Base-by-base conservation (phyloP, 2,888 invertebrate species). In the Brenthis ino region DNA sequence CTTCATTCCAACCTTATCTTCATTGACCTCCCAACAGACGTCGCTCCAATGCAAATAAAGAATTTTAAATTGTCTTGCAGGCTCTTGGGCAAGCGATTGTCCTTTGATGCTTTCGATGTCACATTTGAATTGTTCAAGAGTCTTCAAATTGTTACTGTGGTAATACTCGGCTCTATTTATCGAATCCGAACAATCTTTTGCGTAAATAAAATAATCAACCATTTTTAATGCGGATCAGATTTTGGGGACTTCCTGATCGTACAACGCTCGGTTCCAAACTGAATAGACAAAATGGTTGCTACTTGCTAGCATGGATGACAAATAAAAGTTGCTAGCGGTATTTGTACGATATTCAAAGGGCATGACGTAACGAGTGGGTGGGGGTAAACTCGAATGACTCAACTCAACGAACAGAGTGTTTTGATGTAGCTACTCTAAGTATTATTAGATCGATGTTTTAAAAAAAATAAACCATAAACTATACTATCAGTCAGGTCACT, bases 41-140 rank as follows among this genome's bases (percentile, higher is more conserved):
- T 73, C 3, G 4, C 79, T 77, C 80, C 82, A 82, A 65, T 82
- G 80, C 57, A 82, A 76, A 61, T 80, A 81, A 69, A 82, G 53
- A 14, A 77, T 75, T 75, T 74, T 75, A 0, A 73, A 77, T 70
- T 77, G 71, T 66, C 68, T 72, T 33, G 69, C 12, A 12, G 66
- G 61, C 12, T 74, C 71, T 48, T 54, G 71, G 37, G 69, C 68
- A 51, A n/a, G n/a, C 61, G 57, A 43, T 64, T 68, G 55, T 69
- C 77, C 71, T 70, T 77, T 70, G 0, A 78, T 75, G 69, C 64
- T 74, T 72, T 77, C 72, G 12, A 79, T 76, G 16, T 78, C 73
- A 28, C 6, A 37, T 76, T 77, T 77, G 60, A 80, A 80, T 6
- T 78, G 73, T 37, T 75, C 64, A 12, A 80, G 57, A 55, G 76